phyloP scores from a whole-genome alignment of 2,113 vertebrate species.

The Chelonoidis abingdonii region DNA sequence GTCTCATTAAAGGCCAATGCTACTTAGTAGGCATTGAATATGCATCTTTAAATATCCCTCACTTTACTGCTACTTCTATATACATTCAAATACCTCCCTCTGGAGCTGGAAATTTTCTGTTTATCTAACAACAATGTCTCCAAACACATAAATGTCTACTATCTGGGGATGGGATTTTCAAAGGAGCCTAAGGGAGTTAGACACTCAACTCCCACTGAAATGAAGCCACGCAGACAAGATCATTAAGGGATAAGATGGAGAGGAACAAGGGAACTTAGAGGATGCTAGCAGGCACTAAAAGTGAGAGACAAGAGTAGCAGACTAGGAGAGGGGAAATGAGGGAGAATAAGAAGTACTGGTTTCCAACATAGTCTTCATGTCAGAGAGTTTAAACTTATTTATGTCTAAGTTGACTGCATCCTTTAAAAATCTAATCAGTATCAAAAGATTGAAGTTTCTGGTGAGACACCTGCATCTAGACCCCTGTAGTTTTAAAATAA shows the following conservation, averaged over 20 bases:
- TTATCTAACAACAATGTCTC: neutral
- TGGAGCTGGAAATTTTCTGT: neutral
- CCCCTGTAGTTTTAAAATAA: neutral
- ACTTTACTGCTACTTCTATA: neutral
- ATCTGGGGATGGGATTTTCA: neutral
- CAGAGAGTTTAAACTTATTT: neutral
- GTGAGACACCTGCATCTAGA: neutral
- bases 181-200: neutral
- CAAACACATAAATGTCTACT: neutral
- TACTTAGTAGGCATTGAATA: neutral
- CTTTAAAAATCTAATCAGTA: neutral
- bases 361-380: neutral
- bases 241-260: neutral
- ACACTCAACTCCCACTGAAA: neutral
- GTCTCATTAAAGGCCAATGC: neutral
- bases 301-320: neutral
- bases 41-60: neutral
- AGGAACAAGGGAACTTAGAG: accelerated
- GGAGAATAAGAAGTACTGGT: neutral
- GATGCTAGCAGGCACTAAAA: accelerated
- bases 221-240: neutral
- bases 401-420: neutral
- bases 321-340: neutral
- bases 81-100: neutral
- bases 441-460: neutral